Conservation (phyloP, 2,797 vertebrate genomes). For the Fistularia tabacaria region DNA sequence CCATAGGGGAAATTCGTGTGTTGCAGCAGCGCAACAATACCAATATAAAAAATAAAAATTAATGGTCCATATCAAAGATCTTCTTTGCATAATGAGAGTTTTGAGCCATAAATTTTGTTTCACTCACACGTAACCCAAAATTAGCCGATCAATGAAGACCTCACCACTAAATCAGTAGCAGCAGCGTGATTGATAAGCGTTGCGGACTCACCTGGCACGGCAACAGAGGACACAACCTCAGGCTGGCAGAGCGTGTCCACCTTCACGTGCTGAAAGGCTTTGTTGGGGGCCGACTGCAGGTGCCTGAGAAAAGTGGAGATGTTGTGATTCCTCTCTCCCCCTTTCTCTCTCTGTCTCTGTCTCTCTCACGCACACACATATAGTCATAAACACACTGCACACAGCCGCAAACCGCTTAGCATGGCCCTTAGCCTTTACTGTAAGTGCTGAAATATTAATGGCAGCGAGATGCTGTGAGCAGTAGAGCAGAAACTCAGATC, state of each 20-base stretch:
- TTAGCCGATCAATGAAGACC: too few relatives aligned
- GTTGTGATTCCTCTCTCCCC: slow-evolving; percentile 12
- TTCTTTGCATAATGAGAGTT: too few relatives aligned
- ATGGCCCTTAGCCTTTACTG: slow-evolving; percentile 51
- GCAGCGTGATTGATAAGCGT: too few relatives aligned
- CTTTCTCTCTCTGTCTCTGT: background rate
- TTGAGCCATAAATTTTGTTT: too few relatives aligned
- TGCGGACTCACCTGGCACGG: slow-evolving; percentile 84
- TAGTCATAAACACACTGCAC: slow-evolving; percentile 8
- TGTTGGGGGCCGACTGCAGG: slow-evolving; percentile 85
- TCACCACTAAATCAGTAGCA: too few relatives aligned
- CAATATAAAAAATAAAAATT: too few relatives aligned
- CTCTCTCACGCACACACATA: background rate
- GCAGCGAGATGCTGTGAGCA: slow-evolving; percentile 35
- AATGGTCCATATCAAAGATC: too few relatives aligned
- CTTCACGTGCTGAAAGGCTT: slow-evolving; percentile 93
- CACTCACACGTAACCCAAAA: too few relatives aligned
- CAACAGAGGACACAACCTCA: slow-evolving; percentile 83
- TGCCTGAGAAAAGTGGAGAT: slow-evolving; percentile 72
- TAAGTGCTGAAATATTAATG: slow-evolving; percentile 68
- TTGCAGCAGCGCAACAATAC: too few relatives aligned
- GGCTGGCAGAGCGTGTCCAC: slow-evolving; percentile 94
- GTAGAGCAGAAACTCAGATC: slow-evolving; percentile 50
- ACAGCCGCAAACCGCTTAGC: slow-evolving; percentile 22
- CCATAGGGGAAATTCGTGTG: too few relatives aligned